Conservation (phyloP, 2,888 invertebrate species). For the Scaptomyza polygonia region DNA sequence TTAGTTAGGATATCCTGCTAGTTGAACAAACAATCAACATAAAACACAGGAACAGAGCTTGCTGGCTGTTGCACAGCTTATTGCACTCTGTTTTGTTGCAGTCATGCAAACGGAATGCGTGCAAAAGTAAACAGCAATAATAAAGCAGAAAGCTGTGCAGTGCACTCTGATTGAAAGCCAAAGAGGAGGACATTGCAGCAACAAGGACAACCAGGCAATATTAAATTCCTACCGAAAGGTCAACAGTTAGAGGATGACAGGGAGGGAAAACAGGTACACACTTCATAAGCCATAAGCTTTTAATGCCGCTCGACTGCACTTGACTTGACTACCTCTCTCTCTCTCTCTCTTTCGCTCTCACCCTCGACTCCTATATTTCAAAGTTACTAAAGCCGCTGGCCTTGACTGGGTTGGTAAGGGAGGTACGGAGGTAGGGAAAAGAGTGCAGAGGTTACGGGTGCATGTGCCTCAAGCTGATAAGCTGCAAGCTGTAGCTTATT, state of each 20-base stretch:
- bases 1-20: slow-evolving; percentile 5
- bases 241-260: slow-evolving; percentile 39
- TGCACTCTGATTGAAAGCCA: slow-evolving; percentile 35
- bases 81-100: slow-evolving; percentile 9
- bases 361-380: slow-evolving; percentile 3
- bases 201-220: slow-evolving; percentile 42
- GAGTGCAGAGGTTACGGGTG: neutral
- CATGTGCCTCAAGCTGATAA: slow-evolving; percentile 14
- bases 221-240: slow-evolving; percentile 67
- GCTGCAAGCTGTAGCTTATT: slow-evolving; percentile 16
- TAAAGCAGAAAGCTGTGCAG: slow-evolving; percentile 20
- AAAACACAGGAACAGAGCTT: neutral
- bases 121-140: slow-evolving; percentile 53
- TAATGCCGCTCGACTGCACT: slow-evolving; percentile 53
- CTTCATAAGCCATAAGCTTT: slow-evolving; percentile 50
- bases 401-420: slow-evolving; percentile 3
- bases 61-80: neutral
- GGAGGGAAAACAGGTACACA: slow-evolving; percentile 23
- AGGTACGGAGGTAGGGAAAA: neutral
- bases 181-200: slow-evolving; percentile 1
- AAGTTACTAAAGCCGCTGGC: slow-evolving; percentile 40
- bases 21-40: neutral
- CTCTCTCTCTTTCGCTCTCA: neutral
- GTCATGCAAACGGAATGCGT: slow-evolving; percentile 47
- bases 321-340: neutral